Evolutionary conservation across 2,113 vertebrate genomes (phyloP), one percentile per base, ranked within the genome.

Genomic region (Drymodes brunneopygia): DNA sequence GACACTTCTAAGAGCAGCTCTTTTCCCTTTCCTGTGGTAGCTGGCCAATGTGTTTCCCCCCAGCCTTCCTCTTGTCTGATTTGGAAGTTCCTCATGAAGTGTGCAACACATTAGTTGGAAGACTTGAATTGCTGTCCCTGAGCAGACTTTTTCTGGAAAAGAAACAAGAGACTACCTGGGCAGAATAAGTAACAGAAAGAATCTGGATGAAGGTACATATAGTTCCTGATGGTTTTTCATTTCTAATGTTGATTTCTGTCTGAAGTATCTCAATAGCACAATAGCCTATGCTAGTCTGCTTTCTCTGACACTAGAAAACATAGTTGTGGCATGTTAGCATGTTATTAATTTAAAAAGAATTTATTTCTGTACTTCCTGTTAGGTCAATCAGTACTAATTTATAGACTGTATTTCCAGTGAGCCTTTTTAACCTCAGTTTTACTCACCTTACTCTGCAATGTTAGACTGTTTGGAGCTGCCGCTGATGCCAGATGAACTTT

Each of bases 41-140:
- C 29, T 53, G 31, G 5, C 10, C 2, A 0, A 10, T 31, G 11
- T 29, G 6, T 21, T 71, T 81, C 53, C 9, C 11, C 22, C 4
- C 9, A 58, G 28, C 42, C 16, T 70, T 54, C 8, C 18, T 58
- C 12, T 21, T 71, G 2, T 33, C 35, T 16, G 2, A 67, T 88
- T 56, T 35, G 58, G 35, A 83, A 72, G 18, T 29, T 86, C 27
- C 48, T 90, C 28, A 61, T 47, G 24, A 36, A 79, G 44, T 38
- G 5, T 54, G 27, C 11, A 79, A n/a, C 9, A 31, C 4, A 5
- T 12, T 58, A 20, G 27, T 21, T 81, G 27, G 56, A 15, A 54
- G 20, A 35, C 53, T 60, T 54, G 56, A 67, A 57, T 28, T 27
- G 3, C 28, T 70, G 13, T 35, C 23, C 28, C 45, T 50, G n/a